Evolutionary conservation across 2,797 vertebrate genomes (phyloP), one percentile per base, ranked within the genome.

Genomic region (Strix occidentalis): DNA sequence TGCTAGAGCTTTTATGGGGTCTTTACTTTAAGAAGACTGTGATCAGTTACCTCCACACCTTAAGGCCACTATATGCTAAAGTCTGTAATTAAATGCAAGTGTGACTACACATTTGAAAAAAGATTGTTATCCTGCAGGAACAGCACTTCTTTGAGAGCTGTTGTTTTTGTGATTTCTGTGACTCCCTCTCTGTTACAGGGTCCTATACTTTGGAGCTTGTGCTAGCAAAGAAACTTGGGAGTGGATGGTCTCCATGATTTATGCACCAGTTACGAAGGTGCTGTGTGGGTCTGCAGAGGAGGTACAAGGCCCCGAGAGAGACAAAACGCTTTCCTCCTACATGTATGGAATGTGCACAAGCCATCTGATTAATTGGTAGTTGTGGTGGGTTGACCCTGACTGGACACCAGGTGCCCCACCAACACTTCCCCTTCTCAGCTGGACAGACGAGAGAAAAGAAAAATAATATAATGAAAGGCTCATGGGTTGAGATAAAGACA

Each of bases 291-390:
- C 20, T 82, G 3, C 26, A 35, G 57, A 29, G 23, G 46, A 37
- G 33, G 31, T 68, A 26, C 10, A 33, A 20, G 53, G 35, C 6
- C 20, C 31, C 2, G 0, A 29, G 71, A 63, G 56, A 60, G 41
- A 39, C 43, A 64, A 56, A 89, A 43, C 9, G 5, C 41, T 66
- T 87, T 71, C 23, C 11, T 70, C 21, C 70, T 37, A 31, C 1
- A 0, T 20, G 16, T 31, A 7, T 1, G 0, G 46, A 26, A 33
- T 35, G n/a, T 66, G 39, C 26, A 37, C 5, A 43, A 75, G 31
- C 8, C 13, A 3, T 87, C 41, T 60, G 26, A 24, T 63, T 87
- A 26, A 15, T 33, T 23, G 29, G 35, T 6, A 75, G 5, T 20
- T 54, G 20, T 58, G 43, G 16, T 76, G n/a, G 26, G 26, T n/a